Percentiles rank a stretch among this genome's conserved stretches.
phyloP scores from a whole-genome alignment of 2,797 vertebrate species.

The Gymnoscopelus microlampas region DNA sequence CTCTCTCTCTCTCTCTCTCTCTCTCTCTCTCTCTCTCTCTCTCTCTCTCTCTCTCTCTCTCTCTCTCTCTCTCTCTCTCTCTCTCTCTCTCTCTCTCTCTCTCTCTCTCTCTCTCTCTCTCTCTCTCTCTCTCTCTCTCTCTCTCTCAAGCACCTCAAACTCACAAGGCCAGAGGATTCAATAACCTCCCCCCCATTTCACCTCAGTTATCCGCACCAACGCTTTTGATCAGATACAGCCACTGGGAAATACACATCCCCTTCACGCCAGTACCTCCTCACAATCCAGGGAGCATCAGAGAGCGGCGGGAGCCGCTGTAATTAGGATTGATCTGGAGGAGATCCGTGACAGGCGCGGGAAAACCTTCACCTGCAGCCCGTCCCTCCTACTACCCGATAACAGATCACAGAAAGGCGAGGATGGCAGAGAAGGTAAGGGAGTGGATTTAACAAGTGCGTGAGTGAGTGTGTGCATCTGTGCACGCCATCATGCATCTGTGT shows the following conservation, averaged over 20 bases:
- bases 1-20: too few species aligned
- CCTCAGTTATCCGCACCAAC: constrained; percentile 46
- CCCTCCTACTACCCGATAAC: constrained; percentile 4
- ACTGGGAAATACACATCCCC: constrained; percentile 71
- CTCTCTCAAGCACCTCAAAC: too few species aligned
- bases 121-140: too few species aligned
- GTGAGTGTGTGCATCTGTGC: too few species aligned
- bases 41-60: too few species aligned
- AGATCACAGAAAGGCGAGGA: constrained; percentile 25
- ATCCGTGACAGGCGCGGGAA: constrained; percentile 29
- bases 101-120: too few species aligned
- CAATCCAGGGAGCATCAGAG: constrained; percentile 42
- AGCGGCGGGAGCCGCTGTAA: constrained; percentile 59
- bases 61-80: too few species aligned
- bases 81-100: too few species aligned
- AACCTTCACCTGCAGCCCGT: constrained; percentile 42
- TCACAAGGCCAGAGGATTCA: too few species aligned
- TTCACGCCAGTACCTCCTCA: constrained; percentile 55
- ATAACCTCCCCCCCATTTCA: background rate
- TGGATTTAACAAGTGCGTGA: too few species aligned
- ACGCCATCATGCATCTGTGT: background rate
- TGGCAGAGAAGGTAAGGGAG: background rate
- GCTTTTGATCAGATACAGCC: constrained; percentile 72
- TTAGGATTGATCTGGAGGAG: constrained; percentile 72
- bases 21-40: too few species aligned